Evolutionary conservation across 2,797 vertebrate species (phyloP).

Genomic region (Saxicola maurus): DNA sequence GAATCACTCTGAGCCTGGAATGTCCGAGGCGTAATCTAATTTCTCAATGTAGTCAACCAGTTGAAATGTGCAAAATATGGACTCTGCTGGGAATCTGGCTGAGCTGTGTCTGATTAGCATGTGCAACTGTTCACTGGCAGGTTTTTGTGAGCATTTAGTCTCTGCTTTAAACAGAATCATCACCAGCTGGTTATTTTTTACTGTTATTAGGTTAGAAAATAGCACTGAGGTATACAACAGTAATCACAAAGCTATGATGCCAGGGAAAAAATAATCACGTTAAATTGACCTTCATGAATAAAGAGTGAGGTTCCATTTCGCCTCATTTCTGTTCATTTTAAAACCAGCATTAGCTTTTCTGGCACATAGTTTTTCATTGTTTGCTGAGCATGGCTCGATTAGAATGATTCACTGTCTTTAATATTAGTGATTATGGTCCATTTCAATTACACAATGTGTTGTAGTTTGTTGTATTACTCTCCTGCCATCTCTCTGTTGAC

Average conservation of each 20-base stretch:
- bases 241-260: constrained; percentile 67
- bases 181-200: constrained; percentile 68
- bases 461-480: constrained; percentile 65
- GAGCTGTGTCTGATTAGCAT: constrained; percentile 41
- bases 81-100: constrained; percentile 38
- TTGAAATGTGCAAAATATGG: constrained; percentile 44
- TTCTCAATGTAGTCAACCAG: constrained; percentile 53
- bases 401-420: constrained; percentile 77
- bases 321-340: constrained; percentile 73
- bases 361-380: constrained; percentile 77
- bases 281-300: constrained; percentile 77
- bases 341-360: constrained; percentile 73
- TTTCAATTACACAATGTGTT: constrained; percentile 69
- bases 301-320: constrained; percentile 72
- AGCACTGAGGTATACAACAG: constrained; percentile 66
- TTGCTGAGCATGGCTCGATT: constrained; percentile 73
- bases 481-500: constrained; percentile 30
- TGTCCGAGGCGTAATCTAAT: constrained; percentile 41
- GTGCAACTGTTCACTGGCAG: constrained; percentile 49
- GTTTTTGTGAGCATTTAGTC: constrained; percentile 37
- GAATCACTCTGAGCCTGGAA: not conserved
- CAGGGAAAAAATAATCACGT: constrained; percentile 68
- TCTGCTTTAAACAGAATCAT: constrained; percentile 63
- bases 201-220: constrained; percentile 69
- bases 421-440: constrained; percentile 74